Evolutionary conservation across 2,113 vertebrate genomes (phyloP).

Genomic region (Saccopteryx leptura): DNA sequence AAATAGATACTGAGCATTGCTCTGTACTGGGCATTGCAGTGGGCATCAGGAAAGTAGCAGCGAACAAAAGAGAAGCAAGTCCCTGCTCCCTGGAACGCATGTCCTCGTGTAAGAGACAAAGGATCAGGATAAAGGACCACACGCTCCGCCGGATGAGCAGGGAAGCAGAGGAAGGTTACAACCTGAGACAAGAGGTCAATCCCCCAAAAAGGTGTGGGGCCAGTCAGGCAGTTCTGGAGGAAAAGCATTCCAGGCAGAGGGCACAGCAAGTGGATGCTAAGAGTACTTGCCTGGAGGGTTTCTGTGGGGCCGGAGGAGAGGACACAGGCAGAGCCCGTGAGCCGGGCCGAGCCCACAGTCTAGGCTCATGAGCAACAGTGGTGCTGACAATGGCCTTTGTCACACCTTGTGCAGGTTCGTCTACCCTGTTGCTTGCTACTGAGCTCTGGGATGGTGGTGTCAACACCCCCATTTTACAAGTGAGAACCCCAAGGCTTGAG

Average conservation of each 20-base stretch:
- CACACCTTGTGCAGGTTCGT: accelerated
- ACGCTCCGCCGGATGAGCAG: not conserved
- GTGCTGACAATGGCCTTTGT: not conserved
- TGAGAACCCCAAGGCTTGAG: not conserved
- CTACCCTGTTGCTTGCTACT: not conserved
- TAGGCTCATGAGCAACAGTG: too few species aligned
- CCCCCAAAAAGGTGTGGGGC: not conserved
- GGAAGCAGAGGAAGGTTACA: accelerated
- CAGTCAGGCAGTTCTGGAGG: not conserved
- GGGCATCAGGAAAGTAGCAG: not conserved
- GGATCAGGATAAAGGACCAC: not conserved
- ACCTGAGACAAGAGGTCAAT: not conserved
- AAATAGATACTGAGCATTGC: not conserved
- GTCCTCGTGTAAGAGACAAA: not conserved
- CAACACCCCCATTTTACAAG: not conserved
- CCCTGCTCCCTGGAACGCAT: accelerated
- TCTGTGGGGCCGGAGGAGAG: not conserved
- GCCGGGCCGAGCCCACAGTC: not conserved
- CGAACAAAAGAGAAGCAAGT: not conserved
- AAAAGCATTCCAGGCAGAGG: not conserved
- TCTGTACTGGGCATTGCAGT: accelerated
- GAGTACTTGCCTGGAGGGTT: not conserved
- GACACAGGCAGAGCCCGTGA: accelerated
- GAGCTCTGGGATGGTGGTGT: not conserved
- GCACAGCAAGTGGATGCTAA: not conserved